phyloP scores from a whole-genome alignment of 2,888 invertebrate species.

The Carterocephalus palaemon region DNA sequence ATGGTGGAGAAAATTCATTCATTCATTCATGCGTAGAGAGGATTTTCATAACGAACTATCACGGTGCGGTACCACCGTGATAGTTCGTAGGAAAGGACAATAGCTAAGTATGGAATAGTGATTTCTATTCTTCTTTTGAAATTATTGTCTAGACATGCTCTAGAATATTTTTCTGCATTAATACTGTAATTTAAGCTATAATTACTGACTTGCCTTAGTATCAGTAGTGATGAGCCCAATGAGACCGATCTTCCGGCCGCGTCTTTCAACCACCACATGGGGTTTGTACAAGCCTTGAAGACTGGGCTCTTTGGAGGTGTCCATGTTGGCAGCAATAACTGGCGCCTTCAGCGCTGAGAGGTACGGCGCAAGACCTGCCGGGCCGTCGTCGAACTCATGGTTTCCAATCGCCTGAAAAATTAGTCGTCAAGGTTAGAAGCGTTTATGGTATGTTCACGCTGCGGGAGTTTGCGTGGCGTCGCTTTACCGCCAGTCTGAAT shows the following conservation, averaged over 20 bases:
- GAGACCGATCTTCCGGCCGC: constrained; percentile 85
- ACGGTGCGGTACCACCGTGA: too few relatives aligned
- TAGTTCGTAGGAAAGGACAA: too few relatives aligned
- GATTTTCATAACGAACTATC: background rate
- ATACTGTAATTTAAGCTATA: too few relatives aligned
- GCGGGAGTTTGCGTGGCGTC: background rate
- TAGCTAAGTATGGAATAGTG: too few relatives aligned
- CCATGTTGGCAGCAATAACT: constrained; percentile 86
- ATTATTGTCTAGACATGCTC: too few relatives aligned
- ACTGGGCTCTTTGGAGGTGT: constrained; percentile 81
- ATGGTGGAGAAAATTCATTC: too few relatives aligned
- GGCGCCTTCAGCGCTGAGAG: constrained; percentile 82
- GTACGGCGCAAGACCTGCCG: constrained; percentile 85
- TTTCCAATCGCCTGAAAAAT: constrained; percentile 87
- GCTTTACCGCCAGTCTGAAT: too few relatives aligned
- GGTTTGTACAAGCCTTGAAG: constrained; percentile 81
- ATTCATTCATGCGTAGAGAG: too few relatives aligned
- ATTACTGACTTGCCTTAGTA: constrained; percentile 81
- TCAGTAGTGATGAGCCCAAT: constrained; percentile 87
- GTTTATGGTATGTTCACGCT: background rate
- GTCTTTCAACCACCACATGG: constrained; percentile 81
- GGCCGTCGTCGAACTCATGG: constrained; percentile 90
- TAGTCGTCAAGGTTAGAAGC: background rate
- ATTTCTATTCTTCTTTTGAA: too few relatives aligned
- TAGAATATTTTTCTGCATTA: too few relatives aligned